Conservation (phyloP, 1,140 invertebrate genomes). For the Danaus plexippus region DNA sequence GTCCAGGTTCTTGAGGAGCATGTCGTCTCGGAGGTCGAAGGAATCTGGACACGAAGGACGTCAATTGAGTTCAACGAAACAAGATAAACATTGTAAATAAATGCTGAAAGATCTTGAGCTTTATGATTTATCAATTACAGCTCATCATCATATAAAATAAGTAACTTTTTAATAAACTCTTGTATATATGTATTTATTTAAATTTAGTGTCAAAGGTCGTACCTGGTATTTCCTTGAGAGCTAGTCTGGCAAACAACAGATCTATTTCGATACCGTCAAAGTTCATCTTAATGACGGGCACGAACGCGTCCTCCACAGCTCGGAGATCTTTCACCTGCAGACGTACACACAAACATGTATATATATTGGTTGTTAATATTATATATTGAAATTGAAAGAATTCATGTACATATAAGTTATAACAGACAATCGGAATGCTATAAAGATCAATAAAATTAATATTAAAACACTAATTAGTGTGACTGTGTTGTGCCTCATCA, state of each 20-base stretch:
- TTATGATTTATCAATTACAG: too few species aligned
- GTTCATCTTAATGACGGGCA: constrained; percentile 99
- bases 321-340: constrained; percentile 60
- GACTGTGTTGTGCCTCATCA: too few species aligned
- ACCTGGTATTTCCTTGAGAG: constrained; percentile 91
- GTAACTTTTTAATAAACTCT: background rate
- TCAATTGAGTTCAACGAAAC: too few species aligned
- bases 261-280: constrained; percentile 99
- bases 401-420: background rate
- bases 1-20: constrained; percentile 95
- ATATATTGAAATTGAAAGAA: background rate
- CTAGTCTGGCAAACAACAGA: constrained; percentile 95
- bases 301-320: constrained; percentile 98
- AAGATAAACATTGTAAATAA: constrained; percentile 21
- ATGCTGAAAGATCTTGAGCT: background rate
- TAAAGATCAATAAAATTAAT: too few species aligned
- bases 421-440: background rate
- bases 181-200: too few species aligned
- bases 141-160: background rate
- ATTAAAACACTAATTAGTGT: too few species aligned
- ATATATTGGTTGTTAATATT: background rate
- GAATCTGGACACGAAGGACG: constrained; percentile 69
- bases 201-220: constrained; percentile 3
- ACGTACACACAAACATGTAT: constrained; percentile 3
- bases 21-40: constrained; percentile 91